Evolutionary conservation across 2,888 invertebrate species (phyloP), one percentile per base, ranked within the genome.

Genomic region (Phengaris alcon): DNA sequence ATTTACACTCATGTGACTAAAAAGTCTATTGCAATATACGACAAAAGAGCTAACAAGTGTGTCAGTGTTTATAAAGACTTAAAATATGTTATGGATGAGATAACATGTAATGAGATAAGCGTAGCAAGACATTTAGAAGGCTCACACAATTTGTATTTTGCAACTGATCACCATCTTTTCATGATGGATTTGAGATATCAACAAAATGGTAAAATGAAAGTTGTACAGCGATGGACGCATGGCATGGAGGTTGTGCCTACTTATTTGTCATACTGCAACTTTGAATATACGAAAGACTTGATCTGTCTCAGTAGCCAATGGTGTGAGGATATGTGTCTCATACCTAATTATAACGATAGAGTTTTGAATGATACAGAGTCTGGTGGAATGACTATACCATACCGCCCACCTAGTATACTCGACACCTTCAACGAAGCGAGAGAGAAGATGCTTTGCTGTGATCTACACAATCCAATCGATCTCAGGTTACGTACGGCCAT

Each of bases 171-270:
- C 75, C 88, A 90, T 78, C 74, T 91, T 0, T 89, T 91, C 70
- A 77, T 90, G 15, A 83, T 90, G 82, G 94, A 93, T 78, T 78
- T 90, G 77, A 82, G 93, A 12, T 87, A 83, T 77, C 79, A 79
- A 57, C 82, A 82, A 59, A 82, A 80, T 22, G 80, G 81, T 4
- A 85, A 85, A 69, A 80, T 87, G 0, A 86, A 84, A 78, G 82
- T 91, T 0, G 82, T 92, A 6, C 94, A 93, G 79, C 88, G 94
- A 77, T 95, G 95, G 95, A 94, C 92, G 0, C 95, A 95, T 79
- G 93, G 94, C 6, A 93, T 95, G 84, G 89, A 93, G 79, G 90
- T 90, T 77, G 82, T 90, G 5, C 94, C 95, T 0, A 86, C 93
- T 1, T 90, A 92, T 74, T 88, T 93, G 59, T 82, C 87, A 6